Conservation (phyloP, 1,140 invertebrate species). For the Drosophila nasuta region DNA sequence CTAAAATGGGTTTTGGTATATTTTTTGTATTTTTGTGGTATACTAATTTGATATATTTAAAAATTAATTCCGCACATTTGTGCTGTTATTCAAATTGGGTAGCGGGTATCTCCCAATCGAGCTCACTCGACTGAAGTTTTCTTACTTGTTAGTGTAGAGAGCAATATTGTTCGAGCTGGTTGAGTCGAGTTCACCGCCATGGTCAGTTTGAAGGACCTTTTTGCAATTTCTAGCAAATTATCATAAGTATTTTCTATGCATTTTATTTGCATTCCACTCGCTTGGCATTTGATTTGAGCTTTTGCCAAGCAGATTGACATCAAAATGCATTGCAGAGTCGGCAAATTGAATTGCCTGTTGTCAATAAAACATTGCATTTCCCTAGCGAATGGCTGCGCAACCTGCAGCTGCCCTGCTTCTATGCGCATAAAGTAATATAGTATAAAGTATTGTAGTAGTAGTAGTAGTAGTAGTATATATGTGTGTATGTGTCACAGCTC, state of each 20-base stretch:
- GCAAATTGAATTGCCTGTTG: slow-evolving; percentile 51
- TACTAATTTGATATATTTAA: no score
- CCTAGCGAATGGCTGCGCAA: slow-evolving; percentile 1
- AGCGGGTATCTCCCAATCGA: no score
- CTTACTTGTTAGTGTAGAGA: no score
- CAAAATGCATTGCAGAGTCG: slow-evolving; percentile 32
- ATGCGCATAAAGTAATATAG: neutral
- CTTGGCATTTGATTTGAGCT: slow-evolving; percentile 30
- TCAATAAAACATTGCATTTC: slow-evolving; percentile 54
- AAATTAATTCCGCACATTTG: no score
- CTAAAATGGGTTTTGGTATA: no score
- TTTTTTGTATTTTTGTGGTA: no score
- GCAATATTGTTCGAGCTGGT: no score
- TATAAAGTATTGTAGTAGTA: no score
- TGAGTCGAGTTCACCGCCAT: no score
- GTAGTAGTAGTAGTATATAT: neutral
- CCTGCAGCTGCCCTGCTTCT: slow-evolving; percentile 1
- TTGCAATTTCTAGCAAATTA: slow-evolving; percentile 19
- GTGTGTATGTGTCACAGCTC: slow-evolving; percentile 37
- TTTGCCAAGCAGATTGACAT: slow-evolving; percentile 30
- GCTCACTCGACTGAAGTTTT: no score
- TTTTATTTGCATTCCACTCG: slow-evolving; percentile 33
- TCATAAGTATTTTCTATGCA: slow-evolving; percentile 24
- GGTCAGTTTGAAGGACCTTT: neutral
- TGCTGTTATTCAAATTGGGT: no score